Conservation (phyloP, 2,888 invertebrate species). For the Ochropleura plecta region DNA sequence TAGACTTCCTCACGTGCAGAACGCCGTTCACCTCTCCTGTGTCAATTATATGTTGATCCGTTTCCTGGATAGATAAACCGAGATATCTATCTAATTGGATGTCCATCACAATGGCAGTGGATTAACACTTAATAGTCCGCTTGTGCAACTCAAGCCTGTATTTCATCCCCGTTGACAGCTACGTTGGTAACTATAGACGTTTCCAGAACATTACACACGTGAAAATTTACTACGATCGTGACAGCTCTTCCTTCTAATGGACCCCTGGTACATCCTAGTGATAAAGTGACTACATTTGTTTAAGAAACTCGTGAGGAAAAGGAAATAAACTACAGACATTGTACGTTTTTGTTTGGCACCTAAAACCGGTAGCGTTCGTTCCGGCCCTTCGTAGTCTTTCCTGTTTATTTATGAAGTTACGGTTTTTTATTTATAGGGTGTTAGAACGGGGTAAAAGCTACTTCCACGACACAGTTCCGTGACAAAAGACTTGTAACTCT, state of each 20-base stretch:
- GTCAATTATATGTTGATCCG: constrained; percentile 32
- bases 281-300: constrained; percentile 48
- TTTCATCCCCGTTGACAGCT: constrained; percentile 33
- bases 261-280: constrained; percentile 28
- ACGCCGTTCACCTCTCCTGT: background rate
- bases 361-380: constrained; percentile 26
- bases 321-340: constrained; percentile 35
- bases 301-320: constrained; percentile 28
- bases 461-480: background rate
- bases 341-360: constrained; percentile 47
- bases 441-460: background rate
- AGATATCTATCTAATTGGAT: constrained; percentile 49
- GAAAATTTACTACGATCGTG: constrained; percentile 32
- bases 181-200: constrained; percentile 26
- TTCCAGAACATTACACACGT: constrained; percentile 35
- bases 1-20: background rate
- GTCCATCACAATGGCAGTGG: constrained; percentile 38
- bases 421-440: background rate
- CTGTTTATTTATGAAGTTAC: constrained; percentile 21
- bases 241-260: constrained; percentile 6
- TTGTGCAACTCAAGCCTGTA: constrained; percentile 17
- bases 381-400: constrained; percentile 20
- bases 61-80: constrained; percentile 44
- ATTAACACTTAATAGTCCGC: constrained; percentile 38
- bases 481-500: too few species aligned